phyloP scores from a whole-genome alignment of 1,140 invertebrate species.

The Drosophila guanche region DNA sequence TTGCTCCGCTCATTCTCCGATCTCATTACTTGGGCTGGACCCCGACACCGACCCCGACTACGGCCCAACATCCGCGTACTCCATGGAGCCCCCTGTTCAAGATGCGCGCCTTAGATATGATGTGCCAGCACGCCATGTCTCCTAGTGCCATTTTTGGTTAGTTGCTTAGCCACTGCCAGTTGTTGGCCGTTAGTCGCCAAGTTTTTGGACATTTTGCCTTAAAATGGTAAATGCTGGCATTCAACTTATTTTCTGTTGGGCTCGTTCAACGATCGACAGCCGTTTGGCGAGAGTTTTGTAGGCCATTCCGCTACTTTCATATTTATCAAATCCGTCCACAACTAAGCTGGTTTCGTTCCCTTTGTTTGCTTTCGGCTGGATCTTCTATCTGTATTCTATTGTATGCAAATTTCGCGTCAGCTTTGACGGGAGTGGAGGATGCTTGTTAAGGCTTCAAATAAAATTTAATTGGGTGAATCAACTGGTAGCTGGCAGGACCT shows the following conservation, averaged over 20 bases:
- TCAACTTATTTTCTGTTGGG: constrained; percentile 62
- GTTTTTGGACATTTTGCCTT: constrained; percentile 54
- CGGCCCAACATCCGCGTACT: constrained; percentile 34
- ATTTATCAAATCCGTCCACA: constrained; percentile 51
- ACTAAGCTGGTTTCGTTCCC: neutral
- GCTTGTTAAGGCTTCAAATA: neutral
- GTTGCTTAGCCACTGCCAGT: constrained; percentile 12
- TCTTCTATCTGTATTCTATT: constrained; percentile 29
- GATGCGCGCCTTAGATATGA: constrained; percentile 63
- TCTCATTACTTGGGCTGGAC: constrained; percentile 45
- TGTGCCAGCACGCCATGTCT: constrained; percentile 45
- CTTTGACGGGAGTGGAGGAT: constrained; percentile 8
- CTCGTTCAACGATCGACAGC: too few relatives aligned
- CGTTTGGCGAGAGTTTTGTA: constrained; percentile 31
- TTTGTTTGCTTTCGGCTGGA: constrained; percentile 12
- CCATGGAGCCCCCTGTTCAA: constrained; percentile 32
- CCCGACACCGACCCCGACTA: constrained; percentile 8
- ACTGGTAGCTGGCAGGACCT: too few relatives aligned
- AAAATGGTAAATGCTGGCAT: constrained; percentile 62
- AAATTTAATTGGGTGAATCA: constrained; percentile 3
- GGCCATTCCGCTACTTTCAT: constrained; percentile 55
- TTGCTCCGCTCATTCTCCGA: constrained; percentile 38
- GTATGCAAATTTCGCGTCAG: constrained; percentile 40
- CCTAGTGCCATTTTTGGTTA: constrained; percentile 60
- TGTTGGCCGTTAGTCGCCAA: constrained; percentile 47